Conservation (phyloP, 2,888 invertebrate genomes). For the Drosophila nr. fundita region DNA sequence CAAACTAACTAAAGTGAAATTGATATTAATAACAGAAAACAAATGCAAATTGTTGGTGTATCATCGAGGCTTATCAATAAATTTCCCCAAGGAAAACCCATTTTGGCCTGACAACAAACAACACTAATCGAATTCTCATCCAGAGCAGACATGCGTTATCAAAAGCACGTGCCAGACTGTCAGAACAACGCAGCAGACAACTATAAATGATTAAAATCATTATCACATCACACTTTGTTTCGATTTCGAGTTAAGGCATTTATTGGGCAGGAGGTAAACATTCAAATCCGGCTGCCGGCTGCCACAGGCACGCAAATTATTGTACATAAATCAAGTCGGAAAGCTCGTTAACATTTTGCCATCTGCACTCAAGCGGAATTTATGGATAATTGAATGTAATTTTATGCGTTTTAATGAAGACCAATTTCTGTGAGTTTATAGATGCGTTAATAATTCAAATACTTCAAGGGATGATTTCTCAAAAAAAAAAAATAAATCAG, state of each 20-base stretch:
- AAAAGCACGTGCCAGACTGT: constrained; percentile 54
- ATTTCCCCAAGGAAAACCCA: background rate
- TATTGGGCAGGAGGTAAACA: constrained; percentile 10
- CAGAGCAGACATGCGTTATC: constrained; percentile 20
- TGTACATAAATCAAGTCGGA: constrained; percentile 58
- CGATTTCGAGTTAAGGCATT: constrained; percentile 34
- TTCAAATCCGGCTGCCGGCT: background rate
- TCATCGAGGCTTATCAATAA: background rate
- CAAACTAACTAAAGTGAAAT: background rate
- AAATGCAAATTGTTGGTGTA: background rate
- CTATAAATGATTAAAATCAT: constrained; percentile 58
- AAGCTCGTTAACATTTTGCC: constrained; percentile 55
- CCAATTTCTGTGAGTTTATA: background rate
- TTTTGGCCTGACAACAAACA: constrained; percentile 9
- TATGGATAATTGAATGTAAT: constrained; percentile 68
- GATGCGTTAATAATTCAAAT: constrained; percentile 26
- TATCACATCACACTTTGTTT: constrained; percentile 53
- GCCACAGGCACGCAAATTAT: constrained; percentile 12
- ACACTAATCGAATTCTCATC: constrained; percentile 17
- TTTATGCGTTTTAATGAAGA: constrained; percentile 31
- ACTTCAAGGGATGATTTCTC: background rate
- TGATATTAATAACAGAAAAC: constrained; percentile 7
- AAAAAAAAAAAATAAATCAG: background rate
- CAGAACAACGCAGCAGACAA: constrained; percentile 15
- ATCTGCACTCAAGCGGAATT: constrained; percentile 55